Percentiles rank a stretch among this genome's conserved stretches.
Conservation (phyloP, 2,113 vertebrate genomes). For the Marmota monax region DNA sequence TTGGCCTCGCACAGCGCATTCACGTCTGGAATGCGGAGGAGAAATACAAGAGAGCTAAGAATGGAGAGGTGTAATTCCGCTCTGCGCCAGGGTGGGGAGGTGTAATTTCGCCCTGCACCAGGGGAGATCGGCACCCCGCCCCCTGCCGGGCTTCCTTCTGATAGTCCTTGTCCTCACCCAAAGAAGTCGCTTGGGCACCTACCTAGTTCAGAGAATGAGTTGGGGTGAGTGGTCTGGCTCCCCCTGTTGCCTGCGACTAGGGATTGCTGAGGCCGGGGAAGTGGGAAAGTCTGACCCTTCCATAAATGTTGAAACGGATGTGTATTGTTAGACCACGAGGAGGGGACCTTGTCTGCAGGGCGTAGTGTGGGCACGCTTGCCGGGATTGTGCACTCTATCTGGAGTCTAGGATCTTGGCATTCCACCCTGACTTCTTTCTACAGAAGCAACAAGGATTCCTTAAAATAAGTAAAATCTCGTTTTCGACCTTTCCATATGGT, state of each 20-base stretch:
- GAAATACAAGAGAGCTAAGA: not conserved
- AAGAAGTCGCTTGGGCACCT: not conserved
- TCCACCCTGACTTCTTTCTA: not conserved
- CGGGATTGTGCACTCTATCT: not conserved
- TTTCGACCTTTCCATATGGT: not conserved
- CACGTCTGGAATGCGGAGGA: not conserved
- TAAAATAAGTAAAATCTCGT: conserved; percentile 1
- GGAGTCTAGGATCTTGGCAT: not conserved
- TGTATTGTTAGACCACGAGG: not conserved
- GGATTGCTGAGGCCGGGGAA: not conserved
- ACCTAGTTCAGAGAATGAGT: not conserved
- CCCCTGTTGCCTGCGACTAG: conserved; percentile 21
- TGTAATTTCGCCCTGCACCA: not conserved
- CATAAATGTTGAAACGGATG: accelerated
- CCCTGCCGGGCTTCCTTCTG: not conserved
- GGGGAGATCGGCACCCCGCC: accelerated
- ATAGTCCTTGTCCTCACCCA: not conserved
- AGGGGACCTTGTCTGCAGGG: not conserved
- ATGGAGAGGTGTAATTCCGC: not conserved
- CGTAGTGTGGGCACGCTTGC: not conserved
- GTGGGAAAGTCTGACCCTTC: not conserved
- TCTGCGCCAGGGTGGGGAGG: no score
- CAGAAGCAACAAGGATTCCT: not conserved
- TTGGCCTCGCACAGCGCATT: no score
- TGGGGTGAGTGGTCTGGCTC: conserved; percentile 1